Conservation (phyloP, 2,113 vertebrate genomes). For the Helogale parvula region DNA sequence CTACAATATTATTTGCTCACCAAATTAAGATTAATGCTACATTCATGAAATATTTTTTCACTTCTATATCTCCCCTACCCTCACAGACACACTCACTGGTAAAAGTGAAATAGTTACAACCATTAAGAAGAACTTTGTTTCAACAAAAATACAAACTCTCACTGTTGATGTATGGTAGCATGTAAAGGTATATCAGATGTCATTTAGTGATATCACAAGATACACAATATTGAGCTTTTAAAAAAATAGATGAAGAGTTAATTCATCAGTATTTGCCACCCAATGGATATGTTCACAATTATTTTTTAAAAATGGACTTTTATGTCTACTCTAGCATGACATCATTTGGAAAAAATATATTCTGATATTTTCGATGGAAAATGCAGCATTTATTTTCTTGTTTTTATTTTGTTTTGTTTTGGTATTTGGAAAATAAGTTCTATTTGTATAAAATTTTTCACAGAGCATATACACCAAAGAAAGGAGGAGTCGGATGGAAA, state of each 20-base stretch:
- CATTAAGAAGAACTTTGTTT: neutral
- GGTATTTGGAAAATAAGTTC: neutral
- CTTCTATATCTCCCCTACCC: neutral
- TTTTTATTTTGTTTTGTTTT: neutral
- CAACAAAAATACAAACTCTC: neutral
- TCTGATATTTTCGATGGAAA: neutral
- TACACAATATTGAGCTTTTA: neutral
- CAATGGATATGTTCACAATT: neutral
- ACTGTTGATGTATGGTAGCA: neutral
- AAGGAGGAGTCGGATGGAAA: neutral
- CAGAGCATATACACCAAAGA: neutral
- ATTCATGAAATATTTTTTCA: neutral
- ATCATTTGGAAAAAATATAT: neutral
- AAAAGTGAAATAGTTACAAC: neutral
- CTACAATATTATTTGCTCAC: neutral
- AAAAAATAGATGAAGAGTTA: neutral
- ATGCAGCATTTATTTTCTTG: neutral
- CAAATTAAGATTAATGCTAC: neutral
- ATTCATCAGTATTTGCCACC: neutral
- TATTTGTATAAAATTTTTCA: neutral
- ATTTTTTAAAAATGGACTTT: neutral
- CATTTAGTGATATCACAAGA: neutral
- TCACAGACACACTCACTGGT: neutral
- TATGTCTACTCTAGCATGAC: neutral
- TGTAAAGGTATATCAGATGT: neutral